phyloP scores from a whole-genome alignment of 2,113 vertebrate species.

The Psittacula cyanocephala region DNA sequence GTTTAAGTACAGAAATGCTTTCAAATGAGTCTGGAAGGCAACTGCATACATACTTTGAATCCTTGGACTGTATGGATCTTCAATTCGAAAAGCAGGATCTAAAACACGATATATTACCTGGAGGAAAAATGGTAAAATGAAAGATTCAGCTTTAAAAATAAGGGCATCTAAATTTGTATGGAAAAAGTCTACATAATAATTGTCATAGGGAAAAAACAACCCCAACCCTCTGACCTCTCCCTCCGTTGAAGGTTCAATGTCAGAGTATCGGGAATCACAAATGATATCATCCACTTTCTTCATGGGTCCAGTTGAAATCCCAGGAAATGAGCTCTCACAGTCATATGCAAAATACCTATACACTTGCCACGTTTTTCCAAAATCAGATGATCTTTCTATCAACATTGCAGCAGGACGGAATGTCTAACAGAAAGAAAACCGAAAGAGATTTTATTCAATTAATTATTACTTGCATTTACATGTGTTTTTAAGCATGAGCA shows the following conservation, averaged over 20 bases:
- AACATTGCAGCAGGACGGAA: slow-evolving; percentile 95
- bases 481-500: not conserved
- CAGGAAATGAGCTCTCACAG: slow-evolving; percentile 89
- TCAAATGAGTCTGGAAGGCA: not conserved
- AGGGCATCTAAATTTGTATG: not conserved
- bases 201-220: not conserved
- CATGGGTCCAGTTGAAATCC: slow-evolving; percentile 87
- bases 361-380: slow-evolving; percentile 90
- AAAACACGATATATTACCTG: slow-evolving; percentile 96
- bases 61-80: slow-evolving; percentile 93
- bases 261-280: slow-evolving; percentile 95
- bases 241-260: slow-evolving; percentile 95
- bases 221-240: slow-evolving; percentile 85
- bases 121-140: not conserved
- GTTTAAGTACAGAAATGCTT: not conserved
- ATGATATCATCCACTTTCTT: slow-evolving; percentile 94
- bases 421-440: slow-evolving; percentile 74
- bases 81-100: slow-evolving; percentile 93
- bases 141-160: not conserved
- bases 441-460: not conserved
- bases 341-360: slow-evolving; percentile 97
- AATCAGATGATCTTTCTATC: slow-evolving; percentile 95
- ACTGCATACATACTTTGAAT: slow-evolving; percentile 87
- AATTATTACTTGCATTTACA: not conserved
- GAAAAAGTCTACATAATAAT: not conserved